Evolutionary conservation across 2,888 invertebrate genomes (phyloP), one percentile per base, ranked within the genome.

Genomic region (Polymixis lichenea): DNA sequence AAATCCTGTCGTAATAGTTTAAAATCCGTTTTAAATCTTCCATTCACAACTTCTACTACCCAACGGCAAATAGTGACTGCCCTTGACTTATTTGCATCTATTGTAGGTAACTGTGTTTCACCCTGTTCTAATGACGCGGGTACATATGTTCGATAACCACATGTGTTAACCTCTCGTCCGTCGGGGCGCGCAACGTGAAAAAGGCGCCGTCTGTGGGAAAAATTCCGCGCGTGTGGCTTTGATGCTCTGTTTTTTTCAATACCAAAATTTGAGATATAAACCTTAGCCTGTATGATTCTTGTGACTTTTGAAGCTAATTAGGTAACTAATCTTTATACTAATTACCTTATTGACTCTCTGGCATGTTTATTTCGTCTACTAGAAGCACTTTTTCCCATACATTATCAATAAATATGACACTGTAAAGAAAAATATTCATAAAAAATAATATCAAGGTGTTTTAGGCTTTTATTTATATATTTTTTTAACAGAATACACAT

Each of bases 31-130:
- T 60, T 62, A 15, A 62, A 62, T 38, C n/a, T 22, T n/a, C 61
- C 61, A 62, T 62, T 62, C 13, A 62, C 61, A n/a, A 38, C 62
- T 62, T 62, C 62, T 15, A 62, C 62, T n/a, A 43, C 62, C 43
- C 43, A 62, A 60, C 28, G 28, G 60, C 60, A 60, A 32, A 60
- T 60, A 19, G 28, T 60, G 28, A 60, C 60, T 60, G 19, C 60
- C 60, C 28, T 60, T 19, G 60, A 60, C 19, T 60, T 60, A 32
- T 32, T 60, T 60, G 60, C 28, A 19, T 60, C 60, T 60, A 60
- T 60, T 60, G 60, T 60, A 17, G 60, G 9, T 19, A 60, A 32
- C 17, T 32, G 60, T 60, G 60, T 32, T 60, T 60, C 28, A 60
- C 60, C 28, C 38, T 61, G 60, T 61, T 38, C 22, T 61, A 22